Conservation (phyloP, 30 jellyfish, hydroid and myxozoan genomes). For the Aurelia coerulea region DNA sequence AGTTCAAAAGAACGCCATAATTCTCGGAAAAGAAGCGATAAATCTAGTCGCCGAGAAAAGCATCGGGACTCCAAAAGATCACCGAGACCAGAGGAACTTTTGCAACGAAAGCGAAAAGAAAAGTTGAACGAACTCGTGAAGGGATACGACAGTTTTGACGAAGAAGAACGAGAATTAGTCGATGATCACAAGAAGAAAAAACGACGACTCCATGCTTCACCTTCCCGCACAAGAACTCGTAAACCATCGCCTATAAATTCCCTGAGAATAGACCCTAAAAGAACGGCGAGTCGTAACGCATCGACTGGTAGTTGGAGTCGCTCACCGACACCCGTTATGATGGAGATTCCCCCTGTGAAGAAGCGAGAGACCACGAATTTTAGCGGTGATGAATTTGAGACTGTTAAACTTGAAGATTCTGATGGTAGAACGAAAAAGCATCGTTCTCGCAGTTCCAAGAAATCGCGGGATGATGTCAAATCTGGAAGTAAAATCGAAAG, state of each 20-base stretch:
- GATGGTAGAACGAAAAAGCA: not conserved
- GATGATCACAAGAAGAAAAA: conserved; percentile 15
- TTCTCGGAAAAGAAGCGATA: conserved; percentile 13
- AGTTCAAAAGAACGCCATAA: not conserved
- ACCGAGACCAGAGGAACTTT: conserved; percentile 43
- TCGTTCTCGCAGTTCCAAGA: conserved; percentile 6
- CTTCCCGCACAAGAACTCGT: conserved; percentile 20
- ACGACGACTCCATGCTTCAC: conserved; percentile 29
- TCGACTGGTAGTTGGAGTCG: conserved; percentile 55
- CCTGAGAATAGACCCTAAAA: not conserved
- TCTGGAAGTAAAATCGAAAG: not conserved
- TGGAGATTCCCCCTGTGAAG: conserved; percentile 3
- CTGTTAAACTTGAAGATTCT: conserved; percentile 34
- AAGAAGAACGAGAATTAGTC: conserved; percentile 31
- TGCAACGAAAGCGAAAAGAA: conserved; percentile 32
- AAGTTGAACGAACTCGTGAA: conserved; percentile 13
- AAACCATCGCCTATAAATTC: conserved; percentile 24
- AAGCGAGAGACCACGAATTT: conserved; percentile 16
- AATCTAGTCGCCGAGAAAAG: conserved; percentile 12
- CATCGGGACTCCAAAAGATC: conserved; percentile 22
- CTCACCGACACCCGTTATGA: conserved; percentile 52
- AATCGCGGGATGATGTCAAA: conserved; percentile 4
- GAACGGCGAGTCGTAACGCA: not conserved
- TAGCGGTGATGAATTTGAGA: conserved; percentile 48
- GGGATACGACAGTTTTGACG: conserved; percentile 51